Conservation (phyloP, 2,113 vertebrate genomes). For the Channa maculata region DNA sequence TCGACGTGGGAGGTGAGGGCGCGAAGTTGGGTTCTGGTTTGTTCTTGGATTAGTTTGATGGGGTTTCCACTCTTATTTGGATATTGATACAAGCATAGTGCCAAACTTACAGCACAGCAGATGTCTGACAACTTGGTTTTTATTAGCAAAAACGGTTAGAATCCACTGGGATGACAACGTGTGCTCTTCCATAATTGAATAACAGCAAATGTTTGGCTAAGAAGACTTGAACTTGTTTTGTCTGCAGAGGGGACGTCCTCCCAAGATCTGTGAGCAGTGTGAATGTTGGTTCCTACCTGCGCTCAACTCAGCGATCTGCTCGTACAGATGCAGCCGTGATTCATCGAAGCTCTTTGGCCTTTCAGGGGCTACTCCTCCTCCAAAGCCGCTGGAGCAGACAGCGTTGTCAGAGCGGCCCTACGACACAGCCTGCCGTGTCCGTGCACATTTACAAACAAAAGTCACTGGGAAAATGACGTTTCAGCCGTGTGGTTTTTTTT, state of each 20-base stretch:
- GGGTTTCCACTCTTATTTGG: too few relatives aligned
- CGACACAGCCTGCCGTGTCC: neutral
- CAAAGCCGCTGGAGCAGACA: neutral
- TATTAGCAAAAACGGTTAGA: neutral
- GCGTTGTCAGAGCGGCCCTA: neutral
- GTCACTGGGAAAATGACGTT: neutral
- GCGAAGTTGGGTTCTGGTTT: neutral
- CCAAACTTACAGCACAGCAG: conserved; percentile 2
- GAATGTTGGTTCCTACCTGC: neutral
- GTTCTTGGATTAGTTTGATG: too few relatives aligned
- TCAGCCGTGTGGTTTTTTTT: neutral
- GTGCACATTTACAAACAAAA: neutral
- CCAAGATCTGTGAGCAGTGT: neutral
- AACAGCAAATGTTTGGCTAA: neutral
- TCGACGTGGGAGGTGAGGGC: conserved; percentile 10
- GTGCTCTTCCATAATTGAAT: neutral
- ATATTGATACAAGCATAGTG: neutral
- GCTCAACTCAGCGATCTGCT: neutral
- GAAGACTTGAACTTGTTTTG: neutral
- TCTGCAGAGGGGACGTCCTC: neutral
- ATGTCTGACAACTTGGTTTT: neutral
- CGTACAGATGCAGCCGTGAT: neutral
- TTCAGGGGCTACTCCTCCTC: neutral
- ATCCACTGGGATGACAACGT: neutral
- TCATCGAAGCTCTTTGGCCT: neutral